These are phyloP conservation scores for Arrhamphus sclerolepis DNA, from an alignment of 2,797 vertebrate genomes.

Conservation along the genomic window DNA sequence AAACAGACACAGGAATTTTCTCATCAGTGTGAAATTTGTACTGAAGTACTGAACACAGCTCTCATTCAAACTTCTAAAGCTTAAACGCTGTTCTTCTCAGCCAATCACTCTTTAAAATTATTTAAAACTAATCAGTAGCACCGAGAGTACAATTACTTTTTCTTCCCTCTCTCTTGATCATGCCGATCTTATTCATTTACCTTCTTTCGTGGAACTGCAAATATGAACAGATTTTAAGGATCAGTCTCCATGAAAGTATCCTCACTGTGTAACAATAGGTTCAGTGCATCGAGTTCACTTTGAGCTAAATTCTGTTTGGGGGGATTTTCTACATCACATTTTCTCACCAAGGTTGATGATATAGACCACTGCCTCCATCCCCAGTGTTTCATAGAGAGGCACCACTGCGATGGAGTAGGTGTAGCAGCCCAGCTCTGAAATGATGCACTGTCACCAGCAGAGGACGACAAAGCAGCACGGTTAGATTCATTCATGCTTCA, in stretches of 20 bases:
- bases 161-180: background rate
- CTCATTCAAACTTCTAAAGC: background rate
- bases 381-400: slow-evolving; percentile 84
- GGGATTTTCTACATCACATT: background rate
- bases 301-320: background rate
- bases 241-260: background rate
- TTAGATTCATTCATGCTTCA: slow-evolving; percentile 23
- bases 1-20: background rate
- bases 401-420: slow-evolving; percentile 84
- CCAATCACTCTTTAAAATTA: too few relatives aligned
- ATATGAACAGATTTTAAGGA: too few relatives aligned
- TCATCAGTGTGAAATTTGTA: slow-evolving; percentile 8
- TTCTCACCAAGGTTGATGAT: slow-evolving; percentile 82
- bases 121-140: too few relatives aligned
- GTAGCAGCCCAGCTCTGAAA: slow-evolving; percentile 84
- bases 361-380: slow-evolving; percentile 82
- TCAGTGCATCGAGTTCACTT: background rate
- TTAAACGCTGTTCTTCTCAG: background rate
- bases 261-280: background rate
- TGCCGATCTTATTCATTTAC: background rate
- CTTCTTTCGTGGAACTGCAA: too few relatives aligned
- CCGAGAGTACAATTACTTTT: too few relatives aligned
- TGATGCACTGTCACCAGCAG: slow-evolving; percentile 83
- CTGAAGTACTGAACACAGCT: slow-evolving; percentile 3
- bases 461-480: slow-evolving; percentile 73